Evolutionary conservation across 1,140 invertebrate genomes (phyloP).

Genomic region (Drosophila trapezifrons): DNA sequence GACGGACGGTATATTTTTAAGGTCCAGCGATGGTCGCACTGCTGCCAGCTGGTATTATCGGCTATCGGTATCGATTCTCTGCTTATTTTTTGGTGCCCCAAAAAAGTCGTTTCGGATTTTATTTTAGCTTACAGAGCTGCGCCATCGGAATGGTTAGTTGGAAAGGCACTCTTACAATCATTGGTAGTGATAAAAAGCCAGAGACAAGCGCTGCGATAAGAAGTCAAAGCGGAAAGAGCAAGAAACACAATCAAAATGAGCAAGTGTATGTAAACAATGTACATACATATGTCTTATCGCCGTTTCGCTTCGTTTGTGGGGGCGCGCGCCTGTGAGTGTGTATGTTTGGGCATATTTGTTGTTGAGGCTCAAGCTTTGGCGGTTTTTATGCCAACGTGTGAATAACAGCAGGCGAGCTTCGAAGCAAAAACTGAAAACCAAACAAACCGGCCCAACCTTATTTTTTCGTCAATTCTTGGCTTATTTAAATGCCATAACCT

Average conservation of each 20-base stretch:
- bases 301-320: conserved; percentile 34
- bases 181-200: conserved; percentile 36
- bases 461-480: conserved; percentile 55
- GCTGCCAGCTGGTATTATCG: conserved; percentile 3
- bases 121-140: conserved; percentile 16
- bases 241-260: conserved; percentile 16
- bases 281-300: conserved; percentile 31
- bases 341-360: conserved; percentile 11
- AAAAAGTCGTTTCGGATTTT: conserved; percentile 6
- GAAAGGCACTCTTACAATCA: conserved; percentile 8
- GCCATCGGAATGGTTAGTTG: conserved; percentile 61
- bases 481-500: conserved; percentile 49
- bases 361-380: conserved; percentile 17
- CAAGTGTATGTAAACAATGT: conserved; percentile 38
- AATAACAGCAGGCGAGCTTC: conserved; percentile 28
- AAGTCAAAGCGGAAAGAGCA: conserved; percentile 10
- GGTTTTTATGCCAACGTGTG: conserved; percentile 45
- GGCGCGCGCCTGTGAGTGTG: conserved; percentile 14
- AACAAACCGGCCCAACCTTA: conserved; percentile 46
- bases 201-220: conserved; percentile 11
- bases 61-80: conserved; percentile 33
- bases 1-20: conserved; percentile 1
- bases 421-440: conserved; percentile 40
- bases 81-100: conserved; percentile 3
- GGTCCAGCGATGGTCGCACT: neutral